A percentile compares a stretch with the other conserved stretches of the same genome.
phyloP scores from a whole-genome alignment of 2,113 vertebrate species.

The Opisthocomus hoazin region DNA sequence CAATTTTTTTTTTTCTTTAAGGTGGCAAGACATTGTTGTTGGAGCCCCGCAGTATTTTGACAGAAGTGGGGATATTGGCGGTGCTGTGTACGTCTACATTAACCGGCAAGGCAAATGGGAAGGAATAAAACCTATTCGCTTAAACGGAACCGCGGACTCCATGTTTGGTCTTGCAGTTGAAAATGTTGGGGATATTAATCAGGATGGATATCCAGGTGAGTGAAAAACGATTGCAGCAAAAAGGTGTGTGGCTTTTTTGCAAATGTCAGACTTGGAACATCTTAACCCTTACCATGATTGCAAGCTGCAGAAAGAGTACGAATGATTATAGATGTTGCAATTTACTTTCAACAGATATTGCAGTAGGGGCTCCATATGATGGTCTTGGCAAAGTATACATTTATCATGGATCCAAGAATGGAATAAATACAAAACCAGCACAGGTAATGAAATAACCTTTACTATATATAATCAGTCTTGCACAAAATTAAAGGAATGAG shows the following conservation, averaged over 20 bases:
- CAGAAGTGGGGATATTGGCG: slow-evolving; percentile 86
- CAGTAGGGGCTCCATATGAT: slow-evolving; percentile 90
- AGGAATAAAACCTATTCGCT: slow-evolving; percentile 75
- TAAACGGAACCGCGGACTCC: slow-evolving; percentile 88
- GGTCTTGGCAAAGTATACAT: slow-evolving; percentile 87
- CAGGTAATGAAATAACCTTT: slow-evolving; percentile 76
- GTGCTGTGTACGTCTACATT: slow-evolving; percentile 93
- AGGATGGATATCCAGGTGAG: slow-evolving; percentile 88
- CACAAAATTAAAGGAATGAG: not conserved
- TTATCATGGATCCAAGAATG: slow-evolving; percentile 85
- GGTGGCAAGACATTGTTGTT: slow-evolving; percentile 96
- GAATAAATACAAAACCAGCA: slow-evolving; percentile 82
- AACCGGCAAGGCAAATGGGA: slow-evolving; percentile 86
- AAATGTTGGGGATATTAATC: slow-evolving; percentile 91
- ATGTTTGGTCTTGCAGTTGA: slow-evolving; percentile 97
- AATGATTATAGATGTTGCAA: not conserved
- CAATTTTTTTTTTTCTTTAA: slow-evolving; percentile 7
- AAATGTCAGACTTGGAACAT: not conserved
- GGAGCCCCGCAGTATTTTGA: slow-evolving; percentile 97
- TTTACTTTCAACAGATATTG: slow-evolving; percentile 82
- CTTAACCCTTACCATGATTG: not conserved
- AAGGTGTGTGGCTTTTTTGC: not conserved
- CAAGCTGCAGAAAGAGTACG: not conserved
- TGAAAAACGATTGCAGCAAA: not conserved
- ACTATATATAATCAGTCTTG: not conserved